A percentile compares a stretch with the other conserved stretches of the same genome.
Conservation (phyloP, 2,113 vertebrate genomes). For the Dasypus novemcinctus region DNA sequence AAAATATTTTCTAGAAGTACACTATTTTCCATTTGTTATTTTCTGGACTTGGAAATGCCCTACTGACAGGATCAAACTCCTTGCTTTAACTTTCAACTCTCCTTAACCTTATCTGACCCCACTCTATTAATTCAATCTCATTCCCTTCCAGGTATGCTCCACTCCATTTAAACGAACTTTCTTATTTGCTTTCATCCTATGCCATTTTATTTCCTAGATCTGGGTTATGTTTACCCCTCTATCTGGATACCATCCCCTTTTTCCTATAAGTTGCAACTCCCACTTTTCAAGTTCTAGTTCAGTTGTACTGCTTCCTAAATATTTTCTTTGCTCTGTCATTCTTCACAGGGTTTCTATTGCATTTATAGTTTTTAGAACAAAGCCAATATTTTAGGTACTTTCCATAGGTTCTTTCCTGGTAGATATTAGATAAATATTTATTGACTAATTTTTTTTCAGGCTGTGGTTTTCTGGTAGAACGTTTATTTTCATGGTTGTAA, state of each 20-base stretch:
- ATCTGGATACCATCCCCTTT: not conserved
- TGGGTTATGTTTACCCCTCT: not conserved
- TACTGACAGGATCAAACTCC: not conserved
- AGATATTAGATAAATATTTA: conserved; percentile 29
- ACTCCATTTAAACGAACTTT: not conserved
- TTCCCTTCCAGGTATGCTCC: too few species aligned
- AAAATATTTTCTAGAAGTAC: conserved; percentile 19
- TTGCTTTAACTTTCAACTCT: not conserved
- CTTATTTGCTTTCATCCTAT: not conserved
- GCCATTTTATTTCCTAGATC: not conserved
- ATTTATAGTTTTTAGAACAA: conserved; percentile 2
- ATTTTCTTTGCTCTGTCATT: not conserved
- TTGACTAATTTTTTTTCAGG: not conserved
- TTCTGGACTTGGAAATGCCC: not conserved
- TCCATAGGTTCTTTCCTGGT: not conserved
- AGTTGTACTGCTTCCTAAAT: not conserved
- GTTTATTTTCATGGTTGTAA: conserved; percentile 12
- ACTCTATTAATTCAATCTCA: not conserved
- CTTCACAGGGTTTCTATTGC: not conserved
- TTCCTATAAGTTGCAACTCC: not conserved
- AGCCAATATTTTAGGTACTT: not conserved
- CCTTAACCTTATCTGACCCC: not conserved
- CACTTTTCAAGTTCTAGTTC: conserved; percentile 3
- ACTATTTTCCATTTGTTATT: not conserved
- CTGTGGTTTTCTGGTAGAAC: not conserved